Base-by-base conservation (phyloP, 1,140 invertebrate genomes). In the Plutomurus gul region DNA sequence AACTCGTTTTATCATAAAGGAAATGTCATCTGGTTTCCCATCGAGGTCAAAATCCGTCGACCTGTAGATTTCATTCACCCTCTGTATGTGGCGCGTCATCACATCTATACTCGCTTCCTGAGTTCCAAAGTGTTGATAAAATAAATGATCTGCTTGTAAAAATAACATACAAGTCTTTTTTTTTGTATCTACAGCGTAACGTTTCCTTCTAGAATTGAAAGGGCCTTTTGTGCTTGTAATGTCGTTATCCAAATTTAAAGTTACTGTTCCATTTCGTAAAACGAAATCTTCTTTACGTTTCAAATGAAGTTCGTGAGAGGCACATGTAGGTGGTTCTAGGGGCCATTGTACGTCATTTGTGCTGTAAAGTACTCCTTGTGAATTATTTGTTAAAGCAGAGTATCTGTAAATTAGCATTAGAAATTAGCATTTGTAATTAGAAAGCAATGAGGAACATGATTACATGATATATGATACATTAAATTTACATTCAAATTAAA, bases 1-100 rank as follows among this genome's bases (percentile, higher is more conserved):
- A 82, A 98, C 95, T 79, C 95, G 90, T 88, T 98, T 98, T 83
- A 98, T 97, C 93, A 97, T 96, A 86, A 98, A 97, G 72, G 93
- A 95, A 82, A 98, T 96, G 86, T 96, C 95, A 87, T 98, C 96
- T 3, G 94, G 89, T 85, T 92, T 91, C 4, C 94, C 94, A 86
- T 97, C 95, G 87, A 93, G 92, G 88, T 97, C 95, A 86, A 98
- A 98, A 89, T 98, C 96, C 85, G 95, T 96, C 73, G 91, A 91
- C 86, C 92, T 93, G 86, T 97, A 98, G 84, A 98, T 97, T 10
- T 92, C 90, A 87, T 97, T 97, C 78, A 97, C 95, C 85, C 95
- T 90, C 85, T 98, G 96, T 16, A 97, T 95, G 85, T 97, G 95
- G 71, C 95, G 89, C 0, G 95, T 96, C 90, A 98, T 96, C 27